Evolutionary conservation across 2,888 invertebrate species (phyloP).

Genomic region (Dicycla oo): DNA sequence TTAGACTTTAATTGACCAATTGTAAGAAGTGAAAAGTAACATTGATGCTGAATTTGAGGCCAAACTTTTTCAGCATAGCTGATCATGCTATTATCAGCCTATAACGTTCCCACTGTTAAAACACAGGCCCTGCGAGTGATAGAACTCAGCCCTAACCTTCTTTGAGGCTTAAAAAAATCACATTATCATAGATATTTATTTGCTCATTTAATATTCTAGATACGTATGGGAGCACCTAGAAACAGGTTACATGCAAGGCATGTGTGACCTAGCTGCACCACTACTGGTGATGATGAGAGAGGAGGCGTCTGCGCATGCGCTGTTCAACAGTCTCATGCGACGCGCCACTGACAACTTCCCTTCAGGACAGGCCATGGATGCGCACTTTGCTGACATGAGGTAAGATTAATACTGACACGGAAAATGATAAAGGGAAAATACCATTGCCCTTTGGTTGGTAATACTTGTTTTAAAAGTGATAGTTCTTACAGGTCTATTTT

Average conservation of each 20-base stretch:
- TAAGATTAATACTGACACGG: constrained; percentile 60
- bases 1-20: too few relatives aligned
- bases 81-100: too few relatives aligned
- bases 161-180: background rate
- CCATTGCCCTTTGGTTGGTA: background rate
- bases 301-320: constrained; percentile 97
- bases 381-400: constrained; percentile 98
- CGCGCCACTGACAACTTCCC: constrained; percentile 98
- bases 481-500: too few relatives aligned
- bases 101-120: too few relatives aligned
- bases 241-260: constrained; percentile 98
- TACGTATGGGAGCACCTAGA: constrained; percentile 99
- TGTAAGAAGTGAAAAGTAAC: too few relatives aligned
- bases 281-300: constrained; percentile 97
- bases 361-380: constrained; percentile 98
- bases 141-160: too few relatives aligned
- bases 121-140: too few relatives aligned
- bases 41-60: too few relatives aligned
- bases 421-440: background rate
- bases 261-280: constrained; percentile 99
- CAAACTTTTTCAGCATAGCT: too few relatives aligned
- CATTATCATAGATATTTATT: background rate
- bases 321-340: constrained; percentile 97
- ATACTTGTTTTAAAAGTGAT: too few relatives aligned
- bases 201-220: constrained; percentile 82